Evolutionary conservation across 2,797 vertebrate species (phyloP).

Genomic region (Sebastiscus albofasciatus): DNA sequence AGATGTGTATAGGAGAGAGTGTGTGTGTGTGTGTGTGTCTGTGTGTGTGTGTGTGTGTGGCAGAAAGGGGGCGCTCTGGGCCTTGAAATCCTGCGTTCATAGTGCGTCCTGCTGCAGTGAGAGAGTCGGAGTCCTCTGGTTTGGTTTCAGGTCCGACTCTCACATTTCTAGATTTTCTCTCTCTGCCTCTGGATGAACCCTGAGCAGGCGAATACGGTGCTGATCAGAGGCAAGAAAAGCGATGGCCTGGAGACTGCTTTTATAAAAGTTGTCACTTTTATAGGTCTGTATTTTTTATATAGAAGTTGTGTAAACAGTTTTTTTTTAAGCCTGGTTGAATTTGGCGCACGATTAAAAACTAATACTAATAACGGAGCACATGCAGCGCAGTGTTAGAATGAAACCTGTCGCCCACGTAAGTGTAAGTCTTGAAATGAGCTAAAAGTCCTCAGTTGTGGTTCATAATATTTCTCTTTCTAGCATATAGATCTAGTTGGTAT

Average conservation of each 20-base stretch:
- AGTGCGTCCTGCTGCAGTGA: slow-evolving; percentile 59
- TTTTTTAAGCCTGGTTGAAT: background rate
- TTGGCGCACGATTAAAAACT: background rate
- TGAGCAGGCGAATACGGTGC: slow-evolving; percentile 44
- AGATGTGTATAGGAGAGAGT: too few species aligned
- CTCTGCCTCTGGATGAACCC: slow-evolving; percentile 70
- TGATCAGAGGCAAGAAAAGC: slow-evolving; percentile 57
- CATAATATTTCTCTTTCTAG: slow-evolving; percentile 43
- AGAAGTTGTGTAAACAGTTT: background rate
- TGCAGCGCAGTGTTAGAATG: slow-evolving; percentile 45
- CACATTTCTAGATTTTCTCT: slow-evolving; percentile 11
- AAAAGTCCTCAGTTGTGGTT: slow-evolving; percentile 62
- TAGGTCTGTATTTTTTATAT: slow-evolving; percentile 64
- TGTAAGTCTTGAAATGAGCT: slow-evolving; percentile 62
- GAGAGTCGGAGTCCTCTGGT: slow-evolving; percentile 53
- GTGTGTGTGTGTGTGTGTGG: slow-evolving; percentile 28
- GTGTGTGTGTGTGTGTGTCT: too few species aligned
- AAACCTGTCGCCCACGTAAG: slow-evolving; percentile 70
- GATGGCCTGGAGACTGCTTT: slow-evolving; percentile 52
- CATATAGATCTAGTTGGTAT: background rate
- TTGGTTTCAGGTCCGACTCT: slow-evolving; percentile 63
- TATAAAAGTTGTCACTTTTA: slow-evolving; percentile 60
- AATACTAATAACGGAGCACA: slow-evolving; percentile 6
- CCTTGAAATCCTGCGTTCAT: slow-evolving; percentile 74
- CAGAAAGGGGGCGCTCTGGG: slow-evolving; percentile 86